A percentile compares a stretch with the other conserved stretches of the same genome.
These are phyloP conservation scores for Calliopum simillimum DNA, from an alignment of 2,888 invertebrate genomes.

Conservation along the genomic window DNA sequence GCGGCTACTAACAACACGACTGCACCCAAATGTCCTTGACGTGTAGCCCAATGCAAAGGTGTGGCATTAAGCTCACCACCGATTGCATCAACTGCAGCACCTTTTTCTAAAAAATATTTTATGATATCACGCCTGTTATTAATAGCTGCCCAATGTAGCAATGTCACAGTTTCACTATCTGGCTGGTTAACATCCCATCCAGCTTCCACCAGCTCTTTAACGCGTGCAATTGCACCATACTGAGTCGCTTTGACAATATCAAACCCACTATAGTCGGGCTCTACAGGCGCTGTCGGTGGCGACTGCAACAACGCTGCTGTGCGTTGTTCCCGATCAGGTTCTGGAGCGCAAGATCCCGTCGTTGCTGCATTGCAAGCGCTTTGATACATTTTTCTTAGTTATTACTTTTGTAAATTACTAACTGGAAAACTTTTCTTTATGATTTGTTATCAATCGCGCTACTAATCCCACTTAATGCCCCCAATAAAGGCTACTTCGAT, in stretches of 20 bases:
- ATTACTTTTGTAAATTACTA: background rate
- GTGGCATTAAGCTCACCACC: constrained; percentile 97
- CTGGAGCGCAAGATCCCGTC: constrained; percentile 71
- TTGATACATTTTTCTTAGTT: constrained; percentile 72
- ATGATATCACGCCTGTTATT: constrained; percentile 96
- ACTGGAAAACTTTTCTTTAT: background rate
- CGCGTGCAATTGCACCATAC: constrained; percentile 88
- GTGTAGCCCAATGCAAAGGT: constrained; percentile 97
- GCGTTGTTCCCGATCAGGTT: constrained; percentile 72
- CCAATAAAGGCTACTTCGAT: too few species aligned
- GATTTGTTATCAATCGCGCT: background rate
- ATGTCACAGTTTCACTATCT: constrained; percentile 94
- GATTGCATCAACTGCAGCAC: constrained; percentile 89
- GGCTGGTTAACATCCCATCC: constrained; percentile 95
- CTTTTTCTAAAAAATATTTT: constrained; percentile 86
- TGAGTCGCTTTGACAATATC: constrained; percentile 97
- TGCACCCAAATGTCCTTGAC: constrained; percentile 88
- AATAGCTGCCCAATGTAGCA: constrained; percentile 99
- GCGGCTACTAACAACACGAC: constrained; percentile 77
- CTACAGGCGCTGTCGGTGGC: constrained; percentile 73
- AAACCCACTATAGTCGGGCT: constrained; percentile 83
- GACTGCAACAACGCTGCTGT: constrained; percentile 72
- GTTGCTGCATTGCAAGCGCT: constrained; percentile 80
- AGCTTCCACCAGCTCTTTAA: constrained; percentile 88
- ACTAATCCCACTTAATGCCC: too few species aligned